phyloP scores from a whole-genome alignment of 2,113 vertebrate species.

The Pelobates fuscus region DNA sequence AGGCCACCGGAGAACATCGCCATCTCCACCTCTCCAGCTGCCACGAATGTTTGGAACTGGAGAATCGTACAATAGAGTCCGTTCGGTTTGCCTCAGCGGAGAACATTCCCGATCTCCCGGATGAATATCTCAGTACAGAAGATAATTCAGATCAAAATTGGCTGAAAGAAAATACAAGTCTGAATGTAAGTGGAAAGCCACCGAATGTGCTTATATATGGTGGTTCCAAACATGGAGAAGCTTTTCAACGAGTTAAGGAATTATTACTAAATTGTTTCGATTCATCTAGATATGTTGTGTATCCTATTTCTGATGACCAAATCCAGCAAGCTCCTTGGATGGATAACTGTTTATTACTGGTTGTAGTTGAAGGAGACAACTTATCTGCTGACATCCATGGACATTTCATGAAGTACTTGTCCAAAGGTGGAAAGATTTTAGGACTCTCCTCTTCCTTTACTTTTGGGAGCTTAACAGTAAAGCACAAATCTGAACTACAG shows the following conservation, averaged over 20 bases:
- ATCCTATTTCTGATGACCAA: slow-evolving; percentile 74
- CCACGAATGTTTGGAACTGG: slow-evolving; percentile 86
- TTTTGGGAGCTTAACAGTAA: slow-evolving; percentile 70
- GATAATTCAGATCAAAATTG: slow-evolving; percentile 11
- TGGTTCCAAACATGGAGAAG: slow-evolving; percentile 59
- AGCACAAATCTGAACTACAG: slow-evolving; percentile 44
- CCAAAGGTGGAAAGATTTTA: slow-evolving; percentile 81
- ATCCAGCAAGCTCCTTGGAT: slow-evolving; percentile 82
- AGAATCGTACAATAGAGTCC: slow-evolving; percentile 90
- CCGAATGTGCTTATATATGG: slow-evolving; percentile 89
- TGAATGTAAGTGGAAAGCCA: slow-evolving; percentile 64
- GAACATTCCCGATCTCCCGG: slow-evolving; percentile 82
- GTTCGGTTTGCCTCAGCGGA: slow-evolving; percentile 85
- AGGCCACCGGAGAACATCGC: slow-evolving; percentile 50
- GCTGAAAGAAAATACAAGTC: slow-evolving; percentile 33
- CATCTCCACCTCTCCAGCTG: slow-evolving; percentile 90
- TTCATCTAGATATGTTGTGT: slow-evolving; percentile 74
- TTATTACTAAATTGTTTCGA: slow-evolving; percentile 77
- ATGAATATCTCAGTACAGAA: slow-evolving; percentile 57
- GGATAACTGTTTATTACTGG: slow-evolving; percentile 79
- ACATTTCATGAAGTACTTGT: slow-evolving; percentile 77
- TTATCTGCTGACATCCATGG: slow-evolving; percentile 65
- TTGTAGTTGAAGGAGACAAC: slow-evolving; percentile 72
- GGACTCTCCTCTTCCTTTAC: slow-evolving; percentile 75
- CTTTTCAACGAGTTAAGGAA: slow-evolving; percentile 63